A percentile compares a stretch with the other conserved stretches of the same genome.
Conservation (phyloP, 2,888 invertebrate species). For the Lottia gigantea region DNA sequence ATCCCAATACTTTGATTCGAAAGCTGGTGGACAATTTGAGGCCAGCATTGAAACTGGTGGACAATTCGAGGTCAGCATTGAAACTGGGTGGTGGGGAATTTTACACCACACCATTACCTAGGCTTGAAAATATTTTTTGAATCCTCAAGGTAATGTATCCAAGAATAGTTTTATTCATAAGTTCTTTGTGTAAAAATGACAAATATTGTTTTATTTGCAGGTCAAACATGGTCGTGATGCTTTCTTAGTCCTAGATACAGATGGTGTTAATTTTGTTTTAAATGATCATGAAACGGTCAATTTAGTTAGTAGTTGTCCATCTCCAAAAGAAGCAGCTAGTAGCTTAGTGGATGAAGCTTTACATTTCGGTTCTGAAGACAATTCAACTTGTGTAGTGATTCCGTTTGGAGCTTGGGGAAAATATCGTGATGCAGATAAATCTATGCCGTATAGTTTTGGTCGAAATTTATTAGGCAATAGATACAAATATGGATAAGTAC, state of each 20-base stretch:
- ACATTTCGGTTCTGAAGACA: conserved; percentile 72
- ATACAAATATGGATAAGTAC: conserved; percentile 18
- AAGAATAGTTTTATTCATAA: too few relatives aligned
- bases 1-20: too few relatives aligned
- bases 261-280: conserved; percentile 71
- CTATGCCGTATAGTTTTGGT: conserved; percentile 56
- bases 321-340: conserved; percentile 69
- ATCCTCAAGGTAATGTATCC: too few relatives aligned
- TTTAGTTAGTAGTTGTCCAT: conserved; percentile 66
- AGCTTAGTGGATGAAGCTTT: conserved; percentile 70
- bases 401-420: conserved; percentile 72
- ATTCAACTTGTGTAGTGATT: conserved; percentile 70
- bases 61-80: too few relatives aligned
- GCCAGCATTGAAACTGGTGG: too few relatives aligned
- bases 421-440: conserved; percentile 49
- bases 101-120: too few relatives aligned
- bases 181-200: not conserved
- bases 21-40: too few relatives aligned
- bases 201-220: conserved; percentile 44
- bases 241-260: conserved; percentile 70
- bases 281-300: conserved; percentile 70
- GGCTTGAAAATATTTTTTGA: too few relatives aligned
- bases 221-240: conserved; percentile 71
- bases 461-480: conserved; percentile 40
- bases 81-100: too few relatives aligned